These are phyloP conservation scores for human DNA, from an alignment of 2,113 vertebrate species.

Conservation along the genomic window DNA sequence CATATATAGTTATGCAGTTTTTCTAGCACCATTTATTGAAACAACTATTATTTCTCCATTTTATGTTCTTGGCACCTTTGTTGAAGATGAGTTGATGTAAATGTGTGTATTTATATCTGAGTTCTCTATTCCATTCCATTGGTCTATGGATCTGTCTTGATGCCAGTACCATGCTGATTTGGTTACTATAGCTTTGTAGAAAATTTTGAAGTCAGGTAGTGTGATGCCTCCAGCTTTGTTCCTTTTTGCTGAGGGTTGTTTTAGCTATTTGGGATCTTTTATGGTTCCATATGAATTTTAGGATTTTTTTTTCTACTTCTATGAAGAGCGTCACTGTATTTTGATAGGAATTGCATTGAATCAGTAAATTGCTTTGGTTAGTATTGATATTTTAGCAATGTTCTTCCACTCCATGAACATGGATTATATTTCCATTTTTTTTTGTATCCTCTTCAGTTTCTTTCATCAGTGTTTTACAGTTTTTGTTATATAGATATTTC, in stretches of 20 bases:
- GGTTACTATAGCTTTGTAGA: neutral
- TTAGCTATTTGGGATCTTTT: neutral
- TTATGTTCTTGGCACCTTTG: neutral
- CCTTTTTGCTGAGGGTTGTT: neutral
- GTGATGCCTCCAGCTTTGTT: neutral
- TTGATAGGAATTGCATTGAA: neutral
- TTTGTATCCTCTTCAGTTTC: neutral
- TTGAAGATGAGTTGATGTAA: neutral
- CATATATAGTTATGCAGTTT: neutral
- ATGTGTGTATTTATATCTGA: neutral
- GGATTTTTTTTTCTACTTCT: neutral
- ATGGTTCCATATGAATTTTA: neutral
- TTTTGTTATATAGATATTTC: neutral
- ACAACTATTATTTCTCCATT: neutral
- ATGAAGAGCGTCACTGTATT: neutral
- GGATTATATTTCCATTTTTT: neutral
- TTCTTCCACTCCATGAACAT: neutral
- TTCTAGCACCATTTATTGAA: neutral
- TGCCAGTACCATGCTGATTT: neutral
- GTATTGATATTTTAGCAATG: neutral
- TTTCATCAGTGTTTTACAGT: neutral
- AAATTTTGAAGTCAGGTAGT: neutral
- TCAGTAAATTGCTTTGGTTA: neutral
- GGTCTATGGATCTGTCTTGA: neutral
- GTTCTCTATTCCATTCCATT: neutral